Evolutionary conservation across 2,888 invertebrate species (phyloP).

Genomic region (Pandemis corylana): DNA sequence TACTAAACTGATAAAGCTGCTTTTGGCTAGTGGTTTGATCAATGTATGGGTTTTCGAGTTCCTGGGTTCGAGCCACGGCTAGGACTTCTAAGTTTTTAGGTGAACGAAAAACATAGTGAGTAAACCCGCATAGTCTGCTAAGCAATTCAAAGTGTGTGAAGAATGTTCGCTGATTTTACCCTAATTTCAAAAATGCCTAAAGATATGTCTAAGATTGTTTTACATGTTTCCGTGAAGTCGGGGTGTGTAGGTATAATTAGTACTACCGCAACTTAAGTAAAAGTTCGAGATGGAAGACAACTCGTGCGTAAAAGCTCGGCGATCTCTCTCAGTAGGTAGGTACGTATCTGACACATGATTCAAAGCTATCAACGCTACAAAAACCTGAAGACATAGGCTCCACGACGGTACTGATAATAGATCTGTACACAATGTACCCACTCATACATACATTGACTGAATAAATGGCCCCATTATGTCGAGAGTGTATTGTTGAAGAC

Average conservation of each 20-base stretch:
- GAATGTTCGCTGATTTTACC: too few species aligned
- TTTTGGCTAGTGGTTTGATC: too few species aligned
- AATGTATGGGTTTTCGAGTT: too few species aligned
- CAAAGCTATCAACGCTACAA: slow-evolving; percentile 16
- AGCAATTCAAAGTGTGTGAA: too few species aligned
- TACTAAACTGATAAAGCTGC: too few species aligned
- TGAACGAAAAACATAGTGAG: too few species aligned
- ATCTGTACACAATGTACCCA: slow-evolving; percentile 58
- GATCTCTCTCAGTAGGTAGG: background rate
- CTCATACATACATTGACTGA: slow-evolving; percentile 69
- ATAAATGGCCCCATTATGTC: slow-evolving; percentile 81
- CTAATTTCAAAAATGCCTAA: background rate
- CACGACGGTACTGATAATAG: slow-evolving; percentile 56
- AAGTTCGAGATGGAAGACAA: background rate
- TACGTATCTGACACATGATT: slow-evolving; percentile 1
- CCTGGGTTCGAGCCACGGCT: too few species aligned
- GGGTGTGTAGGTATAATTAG: background rate
- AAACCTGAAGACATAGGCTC: slow-evolving; percentile 47
- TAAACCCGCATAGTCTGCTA: too few species aligned
- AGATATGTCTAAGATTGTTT: background rate
- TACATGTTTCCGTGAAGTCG: background rate
- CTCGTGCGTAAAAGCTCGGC: background rate
- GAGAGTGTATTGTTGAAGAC: slow-evolving; percentile 78
- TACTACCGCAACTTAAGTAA: background rate
- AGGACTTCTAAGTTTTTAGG: too few species aligned